These are phyloP conservation scores for Pilophorus perplexus DNA, from an alignment of 2,888 invertebrate genomes.

Conservation along the genomic window DNA sequence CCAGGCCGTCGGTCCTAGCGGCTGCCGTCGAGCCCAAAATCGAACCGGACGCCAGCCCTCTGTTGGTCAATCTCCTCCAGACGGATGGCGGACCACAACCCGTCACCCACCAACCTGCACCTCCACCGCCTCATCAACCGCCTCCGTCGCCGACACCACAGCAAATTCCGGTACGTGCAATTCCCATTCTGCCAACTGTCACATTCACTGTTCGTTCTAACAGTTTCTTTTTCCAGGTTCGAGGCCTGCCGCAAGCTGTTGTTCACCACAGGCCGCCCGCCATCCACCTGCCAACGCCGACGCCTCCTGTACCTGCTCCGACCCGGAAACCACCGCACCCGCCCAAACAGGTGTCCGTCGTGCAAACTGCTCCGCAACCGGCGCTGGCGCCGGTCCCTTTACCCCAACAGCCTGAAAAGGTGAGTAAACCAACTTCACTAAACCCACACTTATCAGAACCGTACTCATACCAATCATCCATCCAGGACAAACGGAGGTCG, in stretches of 20 bases:
- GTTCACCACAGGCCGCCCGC: slow-evolving; percentile 27
- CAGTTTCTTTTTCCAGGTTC: too few relatives aligned
- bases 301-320: neutral
- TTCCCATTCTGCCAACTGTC: too few relatives aligned
- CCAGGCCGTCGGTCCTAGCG: slow-evolving; percentile 10
- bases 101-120: slow-evolving; percentile 45
- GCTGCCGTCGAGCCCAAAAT: neutral
- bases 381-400: neutral
- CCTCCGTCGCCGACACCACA: slow-evolving; percentile 45
- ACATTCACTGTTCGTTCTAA: too few relatives aligned
- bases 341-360: slow-evolving; percentile 5
- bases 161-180: slow-evolving; percentile 47
- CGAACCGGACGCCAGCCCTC: slow-evolving; percentile 66
- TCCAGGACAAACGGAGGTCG: slow-evolving; percentile 33
- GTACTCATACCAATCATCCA: too few relatives aligned
- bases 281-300: neutral
- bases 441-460: too few relatives aligned
- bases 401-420: neutral
- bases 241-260: slow-evolving; percentile 9
- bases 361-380: slow-evolving; percentile 6
- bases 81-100: slow-evolving; percentile 62
- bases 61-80: slow-evolving; percentile 87
- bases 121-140: slow-evolving; percentile 37
- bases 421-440: too few relatives aligned
- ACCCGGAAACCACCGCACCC: too few relatives aligned